Conservation (phyloP, 2,888 invertebrate species). For the Venusia cambrica region DNA sequence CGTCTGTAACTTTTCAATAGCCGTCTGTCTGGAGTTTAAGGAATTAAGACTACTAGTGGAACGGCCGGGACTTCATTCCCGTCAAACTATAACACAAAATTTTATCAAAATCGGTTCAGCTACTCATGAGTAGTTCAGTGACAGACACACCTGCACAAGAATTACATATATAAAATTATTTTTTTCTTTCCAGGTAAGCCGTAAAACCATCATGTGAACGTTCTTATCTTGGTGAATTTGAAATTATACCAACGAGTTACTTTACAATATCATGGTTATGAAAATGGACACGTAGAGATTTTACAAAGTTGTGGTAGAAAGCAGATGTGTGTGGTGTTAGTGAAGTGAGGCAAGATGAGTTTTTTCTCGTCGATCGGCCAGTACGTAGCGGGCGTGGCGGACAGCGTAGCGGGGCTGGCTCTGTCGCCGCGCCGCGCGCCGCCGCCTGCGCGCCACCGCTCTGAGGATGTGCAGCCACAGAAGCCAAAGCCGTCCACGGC, state of each 20-base stretch:
- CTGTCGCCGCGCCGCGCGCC: constrained; percentile 88
- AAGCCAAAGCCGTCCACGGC: constrained; percentile 63
- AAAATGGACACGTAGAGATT: constrained; percentile 19
- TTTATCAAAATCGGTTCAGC: too few relatives aligned
- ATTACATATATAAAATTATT: too few relatives aligned
- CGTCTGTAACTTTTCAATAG: constrained; percentile 33
- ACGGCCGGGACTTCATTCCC: too few relatives aligned
- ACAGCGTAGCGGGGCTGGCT: constrained; percentile 90
- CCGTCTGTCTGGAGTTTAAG: constrained; percentile 12
- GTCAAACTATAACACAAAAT: too few relatives aligned
- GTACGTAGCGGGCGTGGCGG: constrained; percentile 92
- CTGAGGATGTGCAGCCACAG: constrained; percentile 71
- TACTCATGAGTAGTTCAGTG: too few relatives aligned
- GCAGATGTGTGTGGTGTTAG: constrained; percentile 36
- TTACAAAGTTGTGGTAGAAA: constrained; percentile 15
- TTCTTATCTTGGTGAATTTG: constrained; percentile 4
- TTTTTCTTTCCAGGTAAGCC: constrained; percentile 26
- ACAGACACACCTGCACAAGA: too few relatives aligned
- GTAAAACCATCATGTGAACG: constrained; percentile 19
- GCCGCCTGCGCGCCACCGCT: constrained; percentile 85
- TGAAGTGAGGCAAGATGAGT: constrained; percentile 82
- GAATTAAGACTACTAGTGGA: too few relatives aligned
- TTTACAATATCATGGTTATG: constrained; percentile 8
- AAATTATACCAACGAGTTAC: too few relatives aligned
- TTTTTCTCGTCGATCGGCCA: constrained; percentile 92